Conservation (phyloP, 1,140 invertebrate genomes). For the Scaptomyza montana region DNA sequence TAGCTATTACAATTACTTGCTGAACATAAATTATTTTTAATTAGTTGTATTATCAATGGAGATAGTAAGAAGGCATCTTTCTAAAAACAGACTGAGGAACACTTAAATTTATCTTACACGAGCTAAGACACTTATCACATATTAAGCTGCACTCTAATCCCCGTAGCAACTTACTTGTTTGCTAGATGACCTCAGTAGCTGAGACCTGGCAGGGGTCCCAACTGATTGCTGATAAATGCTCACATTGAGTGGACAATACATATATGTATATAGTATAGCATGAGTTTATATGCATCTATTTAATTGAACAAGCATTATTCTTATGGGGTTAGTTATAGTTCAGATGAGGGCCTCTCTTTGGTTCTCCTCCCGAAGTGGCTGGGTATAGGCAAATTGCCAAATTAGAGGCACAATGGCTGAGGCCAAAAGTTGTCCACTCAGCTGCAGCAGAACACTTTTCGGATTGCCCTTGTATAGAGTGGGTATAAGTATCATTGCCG, state of each 20-base stretch:
- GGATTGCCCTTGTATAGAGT: conserved; percentile 37
- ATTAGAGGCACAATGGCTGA: conserved; percentile 38
- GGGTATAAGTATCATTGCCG: conserved; percentile 39
- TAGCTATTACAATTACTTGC: conserved; percentile 2
- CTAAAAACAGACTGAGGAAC: not conserved
- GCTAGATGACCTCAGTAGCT: not conserved
- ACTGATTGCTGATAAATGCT: conserved; percentile 1
- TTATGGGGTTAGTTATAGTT: conserved; percentile 12
- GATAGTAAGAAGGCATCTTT: conserved; percentile 5
- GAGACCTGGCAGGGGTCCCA: not conserved
- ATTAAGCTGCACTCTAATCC: conserved; percentile 9
- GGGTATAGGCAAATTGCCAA: conserved; percentile 32
- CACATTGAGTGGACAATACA: not conserved
- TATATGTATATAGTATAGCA: not conserved
- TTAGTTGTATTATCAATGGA: conserved; percentile 17
- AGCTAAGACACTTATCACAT: not conserved
- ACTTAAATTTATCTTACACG: conserved; percentile 17
- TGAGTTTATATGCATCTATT: not conserved
- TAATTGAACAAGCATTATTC: not conserved
- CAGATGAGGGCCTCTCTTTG: not conserved
- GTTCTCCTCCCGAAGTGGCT: not conserved
- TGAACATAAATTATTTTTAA: conserved; percentile 36
- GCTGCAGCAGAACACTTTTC: conserved; percentile 28
- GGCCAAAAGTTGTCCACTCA: conserved; percentile 46
- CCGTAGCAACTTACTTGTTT: conserved; percentile 6